Evolutionary conservation across 1,140 invertebrate species (phyloP).

Genomic region (Plodia interpunctella): DNA sequence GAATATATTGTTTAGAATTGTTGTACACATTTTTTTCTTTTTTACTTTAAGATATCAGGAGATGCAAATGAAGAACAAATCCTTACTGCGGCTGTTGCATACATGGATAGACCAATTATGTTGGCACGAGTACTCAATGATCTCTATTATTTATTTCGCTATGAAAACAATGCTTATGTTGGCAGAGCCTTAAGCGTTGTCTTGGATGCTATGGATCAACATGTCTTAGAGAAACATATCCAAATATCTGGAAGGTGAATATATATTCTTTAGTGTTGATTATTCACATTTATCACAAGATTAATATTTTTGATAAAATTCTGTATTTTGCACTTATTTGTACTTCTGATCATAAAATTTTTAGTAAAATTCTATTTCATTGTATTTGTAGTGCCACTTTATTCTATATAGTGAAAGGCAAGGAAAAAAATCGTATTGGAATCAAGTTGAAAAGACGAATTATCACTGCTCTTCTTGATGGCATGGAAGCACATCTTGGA

Average conservation of each 20-base stretch:
- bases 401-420: conserved; percentile 95
- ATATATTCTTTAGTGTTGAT: no score
- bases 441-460: conserved; percentile 86
- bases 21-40: conserved; percentile 7
- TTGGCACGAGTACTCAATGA: conserved; percentile 92
- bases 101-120: conserved; percentile 87
- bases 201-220: conserved; percentile 90
- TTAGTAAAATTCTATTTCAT: conserved; percentile 18
- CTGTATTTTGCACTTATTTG: no score
- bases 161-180: conserved; percentile 84
- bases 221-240: conserved; percentile 89
- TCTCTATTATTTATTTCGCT: conserved; percentile 93
- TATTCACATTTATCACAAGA: no score
- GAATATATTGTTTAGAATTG: not conserved
- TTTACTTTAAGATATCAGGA: conserved; percentile 84
- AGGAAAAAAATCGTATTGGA: conserved; percentile 82
- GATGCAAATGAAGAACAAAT: conserved; percentile 95
- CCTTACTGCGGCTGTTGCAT: conserved; percentile 86
- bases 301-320: no score
- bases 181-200: conserved; percentile 86
- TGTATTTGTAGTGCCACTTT: conserved; percentile 88
- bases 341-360: no score
- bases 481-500: conserved; percentile 89
- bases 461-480: conserved; percentile 88
- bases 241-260: conserved; percentile 93